Evolutionary conservation across 2,888 invertebrate genomes (phyloP).

Genomic region (Mesochorus sp.): DNA sequence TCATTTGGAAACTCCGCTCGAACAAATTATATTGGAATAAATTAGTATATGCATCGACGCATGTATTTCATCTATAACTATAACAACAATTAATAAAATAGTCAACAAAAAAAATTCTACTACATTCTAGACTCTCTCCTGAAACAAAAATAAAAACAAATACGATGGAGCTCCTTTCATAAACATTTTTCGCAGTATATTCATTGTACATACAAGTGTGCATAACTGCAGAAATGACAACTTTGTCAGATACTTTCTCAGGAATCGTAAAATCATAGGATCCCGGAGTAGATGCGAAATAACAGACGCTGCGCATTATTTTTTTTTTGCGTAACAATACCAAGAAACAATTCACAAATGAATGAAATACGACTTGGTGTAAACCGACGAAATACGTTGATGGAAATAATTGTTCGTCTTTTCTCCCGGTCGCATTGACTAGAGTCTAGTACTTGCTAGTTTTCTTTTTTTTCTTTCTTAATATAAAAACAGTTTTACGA

Average conservation of each 20-base stretch:
- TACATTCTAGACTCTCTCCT: neutral
- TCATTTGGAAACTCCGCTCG: neutral
- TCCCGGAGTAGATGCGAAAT: neutral
- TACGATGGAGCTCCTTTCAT: neutral
- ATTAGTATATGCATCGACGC: neutral
- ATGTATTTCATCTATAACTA: neutral
- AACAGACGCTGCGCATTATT: slow-evolving; percentile 4
- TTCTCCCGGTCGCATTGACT: slow-evolving; percentile 48
- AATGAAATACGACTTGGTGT: slow-evolving; percentile 11
- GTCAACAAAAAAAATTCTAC: slow-evolving; percentile 5
- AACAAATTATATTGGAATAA: neutral
- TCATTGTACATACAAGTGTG: slow-evolving; percentile 8
- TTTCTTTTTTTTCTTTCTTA: no score
- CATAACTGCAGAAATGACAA: slow-evolving; percentile 4
- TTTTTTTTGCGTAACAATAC: slow-evolving; percentile 32
- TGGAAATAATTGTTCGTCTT: slow-evolving; percentile 24
- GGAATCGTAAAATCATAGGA: slow-evolving; percentile 42
- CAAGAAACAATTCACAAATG: slow-evolving; percentile 27
- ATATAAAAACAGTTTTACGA: slow-evolving; percentile 28
- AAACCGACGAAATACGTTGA: slow-evolving; percentile 22
- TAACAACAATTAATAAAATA: neutral
- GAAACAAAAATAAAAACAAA: neutral
- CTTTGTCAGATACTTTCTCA: slow-evolving; percentile 36
- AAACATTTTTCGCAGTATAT: slow-evolving; percentile 12
- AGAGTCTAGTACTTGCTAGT: slow-evolving; percentile 41